Conservation (phyloP, 2,113 vertebrate species). For the Cephalopholis sonnerati region DNA sequence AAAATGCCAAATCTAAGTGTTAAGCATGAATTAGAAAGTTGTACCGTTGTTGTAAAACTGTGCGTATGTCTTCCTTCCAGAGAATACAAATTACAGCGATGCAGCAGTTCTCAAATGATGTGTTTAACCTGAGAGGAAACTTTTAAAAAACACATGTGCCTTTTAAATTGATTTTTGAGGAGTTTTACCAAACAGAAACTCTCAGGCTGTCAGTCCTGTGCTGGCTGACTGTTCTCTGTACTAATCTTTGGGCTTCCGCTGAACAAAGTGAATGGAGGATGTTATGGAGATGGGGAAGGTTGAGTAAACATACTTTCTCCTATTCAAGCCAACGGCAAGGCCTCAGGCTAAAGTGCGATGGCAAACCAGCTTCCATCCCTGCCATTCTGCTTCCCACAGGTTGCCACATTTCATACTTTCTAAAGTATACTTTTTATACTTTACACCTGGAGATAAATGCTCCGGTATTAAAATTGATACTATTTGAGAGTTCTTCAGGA, state of each 20-base stretch:
- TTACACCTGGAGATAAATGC: not conserved
- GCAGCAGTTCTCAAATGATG: not conserved
- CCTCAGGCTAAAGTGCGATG: conserved; percentile 28
- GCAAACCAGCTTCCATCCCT: conserved; percentile 3
- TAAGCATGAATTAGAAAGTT: conserved; percentile 47
- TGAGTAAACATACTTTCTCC: conserved; percentile 28
- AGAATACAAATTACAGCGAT: not conserved
- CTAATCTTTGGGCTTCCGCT: not conserved
- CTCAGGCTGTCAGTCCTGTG: not conserved
- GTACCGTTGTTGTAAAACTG: conserved; percentile 23
- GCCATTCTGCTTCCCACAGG: not conserved
- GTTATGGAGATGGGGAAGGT: conserved; percentile 7
- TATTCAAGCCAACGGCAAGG: conserved; percentile 38
- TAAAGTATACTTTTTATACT: conserved; percentile 15
- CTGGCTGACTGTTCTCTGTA: conserved; percentile 26
- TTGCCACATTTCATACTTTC: conserved; percentile 1
- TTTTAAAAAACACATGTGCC: too few species aligned
- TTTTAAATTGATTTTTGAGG: not conserved
- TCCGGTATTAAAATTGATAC: not conserved
- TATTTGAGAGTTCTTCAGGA: conserved; percentile 5
- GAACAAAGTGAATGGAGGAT: conserved; percentile 24
- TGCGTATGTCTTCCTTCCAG: not conserved
- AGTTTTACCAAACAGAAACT: not conserved
- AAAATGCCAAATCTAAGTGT: conserved; percentile 42
- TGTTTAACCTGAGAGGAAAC: not conserved